Evolutionary conservation across 2,113 vertebrate species (phyloP).

Genomic region (Rhinolophus ferrumequinum): DNA sequence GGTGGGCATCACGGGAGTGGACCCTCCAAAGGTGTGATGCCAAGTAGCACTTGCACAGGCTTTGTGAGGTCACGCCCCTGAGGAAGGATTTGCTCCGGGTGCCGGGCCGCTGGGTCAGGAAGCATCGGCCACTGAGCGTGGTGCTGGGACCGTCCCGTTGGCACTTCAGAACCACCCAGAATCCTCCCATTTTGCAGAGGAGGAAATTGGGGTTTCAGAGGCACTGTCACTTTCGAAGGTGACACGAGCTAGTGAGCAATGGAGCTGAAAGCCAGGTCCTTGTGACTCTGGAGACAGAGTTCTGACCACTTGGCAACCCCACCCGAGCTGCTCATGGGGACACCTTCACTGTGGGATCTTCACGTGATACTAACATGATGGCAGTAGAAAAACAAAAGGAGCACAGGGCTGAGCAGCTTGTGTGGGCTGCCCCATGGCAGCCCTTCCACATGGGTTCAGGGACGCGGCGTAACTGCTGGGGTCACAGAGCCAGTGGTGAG

Average conservation of each 20-base stretch:
- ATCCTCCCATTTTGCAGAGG: neutral
- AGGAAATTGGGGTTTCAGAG: neutral
- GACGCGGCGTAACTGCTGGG: neutral
- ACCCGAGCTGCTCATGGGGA: neutral
- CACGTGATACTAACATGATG: rapidly evolving
- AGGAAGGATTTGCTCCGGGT: neutral
- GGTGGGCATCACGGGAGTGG: neutral
- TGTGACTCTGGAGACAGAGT: no score
- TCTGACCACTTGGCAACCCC: neutral
- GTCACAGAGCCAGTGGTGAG: neutral
- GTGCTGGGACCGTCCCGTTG: no score
- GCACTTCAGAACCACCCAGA: neutral
- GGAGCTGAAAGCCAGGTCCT: neutral
- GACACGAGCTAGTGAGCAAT: neutral
- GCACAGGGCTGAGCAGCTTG: rapidly evolving
- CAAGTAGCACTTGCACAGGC: neutral
- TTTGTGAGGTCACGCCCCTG: neutral
- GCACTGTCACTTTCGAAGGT: neutral
- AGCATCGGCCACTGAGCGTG: rapidly evolving
- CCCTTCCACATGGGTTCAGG: neutral
- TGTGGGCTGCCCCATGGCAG: no score
- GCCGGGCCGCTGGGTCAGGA: neutral
- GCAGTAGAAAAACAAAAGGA: neutral
- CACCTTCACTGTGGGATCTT: neutral
- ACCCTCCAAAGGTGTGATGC: no score